A percentile compares a stretch with the other conserved stretches of the same genome.
Conservation (phyloP, 2,113 vertebrate species). For the Jaculus jaculus region DNA sequence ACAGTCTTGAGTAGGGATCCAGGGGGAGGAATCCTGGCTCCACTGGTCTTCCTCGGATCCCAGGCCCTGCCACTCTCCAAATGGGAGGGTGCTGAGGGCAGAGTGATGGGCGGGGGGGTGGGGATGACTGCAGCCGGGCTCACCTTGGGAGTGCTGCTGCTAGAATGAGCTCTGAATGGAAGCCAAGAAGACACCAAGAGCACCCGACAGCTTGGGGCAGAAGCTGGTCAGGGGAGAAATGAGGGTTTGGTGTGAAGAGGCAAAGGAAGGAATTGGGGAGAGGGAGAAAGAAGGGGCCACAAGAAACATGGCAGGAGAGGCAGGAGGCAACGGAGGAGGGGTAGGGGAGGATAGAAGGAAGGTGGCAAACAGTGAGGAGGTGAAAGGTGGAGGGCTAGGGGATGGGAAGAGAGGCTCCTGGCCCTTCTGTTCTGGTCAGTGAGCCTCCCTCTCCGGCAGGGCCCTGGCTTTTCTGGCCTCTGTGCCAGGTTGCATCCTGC, state of each 20-base stretch:
- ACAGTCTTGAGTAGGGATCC: no score
- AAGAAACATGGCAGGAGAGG: rapidly evolving
- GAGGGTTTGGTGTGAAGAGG: background rate
- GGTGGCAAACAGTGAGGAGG: rapidly evolving
- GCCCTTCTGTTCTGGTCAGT: background rate
- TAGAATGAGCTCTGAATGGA: background rate
- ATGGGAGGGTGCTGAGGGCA: background rate
- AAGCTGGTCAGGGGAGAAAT: background rate
- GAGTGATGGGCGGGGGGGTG: no score
- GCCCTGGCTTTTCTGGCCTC: conserved; percentile 73
- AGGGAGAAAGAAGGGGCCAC: no score
- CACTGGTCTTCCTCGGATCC: background rate
- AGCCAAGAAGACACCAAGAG: background rate
- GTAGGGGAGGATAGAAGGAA: rapidly evolving
- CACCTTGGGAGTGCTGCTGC: background rate
- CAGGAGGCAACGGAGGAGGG: background rate
- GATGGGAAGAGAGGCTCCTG: background rate
- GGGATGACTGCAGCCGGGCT: background rate
- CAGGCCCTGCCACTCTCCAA: background rate
- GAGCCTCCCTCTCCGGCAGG: background rate
- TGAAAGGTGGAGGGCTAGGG: background rate
- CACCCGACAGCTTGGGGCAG: background rate
- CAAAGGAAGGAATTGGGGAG: background rate
- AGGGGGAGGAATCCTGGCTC: background rate
- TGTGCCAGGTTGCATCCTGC: conserved; percentile 72